Percentiles rank a stretch among this genome's conserved stretches.
phyloP scores from a whole-genome alignment of 2,113 vertebrate genomes.

The Pseudopodoces humilis region DNA sequence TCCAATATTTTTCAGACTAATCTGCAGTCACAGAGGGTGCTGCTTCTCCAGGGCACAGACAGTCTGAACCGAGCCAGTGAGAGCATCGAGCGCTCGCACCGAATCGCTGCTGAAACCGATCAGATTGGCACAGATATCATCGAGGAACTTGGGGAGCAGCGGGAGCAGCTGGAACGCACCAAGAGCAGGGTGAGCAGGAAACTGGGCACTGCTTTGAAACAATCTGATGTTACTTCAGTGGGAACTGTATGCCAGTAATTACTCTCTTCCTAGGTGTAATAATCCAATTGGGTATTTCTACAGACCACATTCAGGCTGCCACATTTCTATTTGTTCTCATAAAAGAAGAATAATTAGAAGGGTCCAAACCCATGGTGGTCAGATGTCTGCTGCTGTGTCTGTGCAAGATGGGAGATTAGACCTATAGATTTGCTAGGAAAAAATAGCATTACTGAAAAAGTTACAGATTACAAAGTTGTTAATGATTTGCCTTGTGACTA shows the following conservation, averaged over 20 bases:
- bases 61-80: constrained; percentile 86
- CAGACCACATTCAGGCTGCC: background rate
- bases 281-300: rapidly evolving
- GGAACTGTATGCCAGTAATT: rapidly evolving
- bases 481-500: background rate
- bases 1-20: constrained; percentile 75
- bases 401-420: background rate
- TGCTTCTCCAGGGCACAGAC: constrained; percentile 91
- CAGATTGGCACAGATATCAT: constrained; percentile 92
- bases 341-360: background rate
- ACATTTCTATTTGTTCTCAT: background rate
- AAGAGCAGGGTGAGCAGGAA: constrained; percentile 83
- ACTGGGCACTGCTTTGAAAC: background rate
- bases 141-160: constrained; percentile 92
- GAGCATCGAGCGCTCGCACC: constrained; percentile 91
- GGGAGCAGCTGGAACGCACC: constrained; percentile 92
- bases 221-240: rapidly evolving
- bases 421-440: background rate
- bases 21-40: constrained; percentile 84
- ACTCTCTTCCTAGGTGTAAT: background rate
- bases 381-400: background rate
- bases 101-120: constrained; percentile 88
- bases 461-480: background rate
- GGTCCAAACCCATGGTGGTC: background rate
- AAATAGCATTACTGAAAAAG: background rate